Evolutionary conservation across 1,140 invertebrate genomes (phyloP), one percentile per base, ranked within the genome.

Genomic region (Bombus fervidus): DNA sequence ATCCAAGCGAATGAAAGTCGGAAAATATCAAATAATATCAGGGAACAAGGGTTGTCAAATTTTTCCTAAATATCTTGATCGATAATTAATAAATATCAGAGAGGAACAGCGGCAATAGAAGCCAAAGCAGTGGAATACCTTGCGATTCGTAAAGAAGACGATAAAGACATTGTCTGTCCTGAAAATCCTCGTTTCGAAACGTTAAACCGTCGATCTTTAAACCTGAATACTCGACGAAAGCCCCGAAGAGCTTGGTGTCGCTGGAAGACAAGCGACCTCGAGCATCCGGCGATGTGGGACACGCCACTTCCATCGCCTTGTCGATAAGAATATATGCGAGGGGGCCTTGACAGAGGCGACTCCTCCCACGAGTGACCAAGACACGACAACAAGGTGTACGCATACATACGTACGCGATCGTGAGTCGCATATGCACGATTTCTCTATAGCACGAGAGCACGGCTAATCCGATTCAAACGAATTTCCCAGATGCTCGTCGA

Each of bases 271-370:
- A 18, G 47, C 87, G 87, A 77, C 80, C 83, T 88, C 83, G 88
- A 31, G 68, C 53, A 89, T 78, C 83, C 83, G 31, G 28, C 75
- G 69, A 89, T 88, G 75, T 89, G 71, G 88, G 83, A 88, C 87
- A 86, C 72, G 73, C 71, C 59, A 53, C 57, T 59, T 68, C 66
- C 78, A 66, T 85, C 69, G 80, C 75, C 59, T 83, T 59, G 72
- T 62, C 81, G 85, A 89, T 81, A 86, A 86, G 83, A 81, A 89
- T 74, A 90, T 75, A 43, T 57, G 78, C 78, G 53, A 53, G 25
- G 1, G 34, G 62, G 64, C 88, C 88, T 90, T 90, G 88, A 90
- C 87, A 89, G 68, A 90, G 81, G 64, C 85, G 80, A 41, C 85
- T 75, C 68, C 87, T 89, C 80, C 77, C 80, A 83, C 84, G 81